These are phyloP conservation scores for Eurypyga helias DNA, from an alignment of 2,113 vertebrate genomes.

Conservation along the genomic window DNA sequence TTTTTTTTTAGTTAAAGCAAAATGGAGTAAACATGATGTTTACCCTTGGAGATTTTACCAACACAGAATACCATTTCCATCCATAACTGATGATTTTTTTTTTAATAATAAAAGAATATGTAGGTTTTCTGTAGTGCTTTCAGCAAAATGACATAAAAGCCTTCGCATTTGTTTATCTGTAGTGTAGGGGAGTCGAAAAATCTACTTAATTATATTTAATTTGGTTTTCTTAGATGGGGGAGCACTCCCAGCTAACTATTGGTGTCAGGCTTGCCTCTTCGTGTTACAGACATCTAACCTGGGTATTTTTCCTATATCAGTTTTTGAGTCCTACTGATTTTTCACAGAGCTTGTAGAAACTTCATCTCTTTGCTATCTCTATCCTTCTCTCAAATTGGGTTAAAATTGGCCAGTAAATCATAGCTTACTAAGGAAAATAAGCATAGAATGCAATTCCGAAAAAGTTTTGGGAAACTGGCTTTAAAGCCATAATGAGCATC, in stretches of 20 bases:
- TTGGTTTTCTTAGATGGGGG: not conserved
- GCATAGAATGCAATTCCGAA: not conserved
- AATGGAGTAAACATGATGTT: not conserved
- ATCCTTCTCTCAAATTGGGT: not conserved
- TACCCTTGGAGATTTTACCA: not conserved
- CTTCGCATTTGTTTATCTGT: fast-evolving
- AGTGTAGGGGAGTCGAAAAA: not conserved
- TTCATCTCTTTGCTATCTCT: not conserved
- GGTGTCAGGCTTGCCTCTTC: not conserved
- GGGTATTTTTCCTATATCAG: not conserved
- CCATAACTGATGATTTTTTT: not conserved
- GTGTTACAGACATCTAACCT: not conserved
- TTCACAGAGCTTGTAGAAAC: not conserved
- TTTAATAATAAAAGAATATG: fast-evolving
- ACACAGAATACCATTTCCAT: not conserved
- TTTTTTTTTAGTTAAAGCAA: not conserved
- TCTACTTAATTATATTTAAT: not conserved
- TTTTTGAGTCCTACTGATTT: not conserved
- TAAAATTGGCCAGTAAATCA: constrained; percentile 26
- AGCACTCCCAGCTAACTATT: not conserved
- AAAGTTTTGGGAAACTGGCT: not conserved
- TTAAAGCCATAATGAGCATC: not conserved
- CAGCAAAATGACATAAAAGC: not conserved
- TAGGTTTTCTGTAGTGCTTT: not conserved
- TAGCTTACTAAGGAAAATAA: constrained; percentile 4